Conservation (phyloP, 1,140 invertebrate species). For the Halictus rubicundus region DNA sequence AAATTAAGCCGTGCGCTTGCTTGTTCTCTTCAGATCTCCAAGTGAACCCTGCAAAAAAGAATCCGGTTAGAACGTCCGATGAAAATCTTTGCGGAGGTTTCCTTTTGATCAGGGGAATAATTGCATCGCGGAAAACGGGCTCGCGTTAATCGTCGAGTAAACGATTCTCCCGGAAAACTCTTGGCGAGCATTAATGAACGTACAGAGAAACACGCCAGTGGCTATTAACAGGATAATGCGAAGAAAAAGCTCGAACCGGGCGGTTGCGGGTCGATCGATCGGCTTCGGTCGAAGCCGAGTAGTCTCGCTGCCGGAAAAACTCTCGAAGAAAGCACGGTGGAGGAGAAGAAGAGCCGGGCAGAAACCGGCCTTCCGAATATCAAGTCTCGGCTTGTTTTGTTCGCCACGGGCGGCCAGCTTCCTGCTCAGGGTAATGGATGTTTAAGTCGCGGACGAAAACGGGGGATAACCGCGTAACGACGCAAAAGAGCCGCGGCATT, state of each 20-base stretch:
- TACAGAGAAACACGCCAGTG: background rate
- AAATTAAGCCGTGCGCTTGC: too few relatives aligned
- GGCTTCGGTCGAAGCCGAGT: background rate
- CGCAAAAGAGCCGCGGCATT: background rate
- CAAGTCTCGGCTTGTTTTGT: slow-evolving; percentile 6
- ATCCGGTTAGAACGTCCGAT: too few relatives aligned
- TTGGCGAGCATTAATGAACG: background rate
- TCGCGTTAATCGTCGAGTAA: too few relatives aligned
- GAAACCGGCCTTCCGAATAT: slow-evolving; percentile 6
- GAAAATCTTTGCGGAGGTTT: too few relatives aligned
- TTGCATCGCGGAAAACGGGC: too few relatives aligned
- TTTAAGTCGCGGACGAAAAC: slow-evolving; percentile 14
- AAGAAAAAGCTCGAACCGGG: background rate
- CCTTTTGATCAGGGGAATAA: too few relatives aligned
- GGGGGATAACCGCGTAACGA: background rate
- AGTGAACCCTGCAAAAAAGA: too few relatives aligned
- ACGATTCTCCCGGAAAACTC: background rate
- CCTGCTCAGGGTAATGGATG: slow-evolving; percentile 10
- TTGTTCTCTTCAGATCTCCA: too few relatives aligned
- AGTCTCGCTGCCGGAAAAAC: background rate
- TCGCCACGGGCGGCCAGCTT: background rate
- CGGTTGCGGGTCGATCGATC: background rate
- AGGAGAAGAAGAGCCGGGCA: background rate
- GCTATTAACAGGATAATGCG: background rate
- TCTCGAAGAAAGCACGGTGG: background rate